A percentile compares a stretch with the other conserved stretches of the same genome.
phyloP scores from a whole-genome alignment of 2,797 vertebrate genomes.

The Heteromormyrus szaboi region DNA sequence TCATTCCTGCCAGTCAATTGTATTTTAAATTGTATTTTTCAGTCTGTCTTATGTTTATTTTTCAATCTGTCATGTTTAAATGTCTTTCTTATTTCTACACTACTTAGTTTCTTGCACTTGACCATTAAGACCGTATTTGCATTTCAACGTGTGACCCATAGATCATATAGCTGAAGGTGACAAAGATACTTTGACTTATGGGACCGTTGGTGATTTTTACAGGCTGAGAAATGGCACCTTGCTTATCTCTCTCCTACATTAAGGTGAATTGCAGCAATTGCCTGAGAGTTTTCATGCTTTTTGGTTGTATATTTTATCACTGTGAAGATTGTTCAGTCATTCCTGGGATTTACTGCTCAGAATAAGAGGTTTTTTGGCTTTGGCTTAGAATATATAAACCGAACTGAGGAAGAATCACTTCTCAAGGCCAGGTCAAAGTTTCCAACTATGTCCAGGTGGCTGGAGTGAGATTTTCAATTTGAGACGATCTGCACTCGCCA shows the following conservation, averaged over 20 bases:
- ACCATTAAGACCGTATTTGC: neutral
- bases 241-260: neutral
- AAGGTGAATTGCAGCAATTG: neutral
- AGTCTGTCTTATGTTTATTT: neutral
- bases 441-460: neutral
- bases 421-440: neutral
- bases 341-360: neutral
- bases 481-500: neutral
- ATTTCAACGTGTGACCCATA: neutral
- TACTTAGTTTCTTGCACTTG: neutral
- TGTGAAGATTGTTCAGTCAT: neutral
- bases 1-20: neutral
- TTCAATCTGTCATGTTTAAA: neutral
- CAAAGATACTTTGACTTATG: neutral
- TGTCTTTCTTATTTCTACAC: neutral
- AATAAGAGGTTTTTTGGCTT: neutral
- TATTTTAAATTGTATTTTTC: neutral
- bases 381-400: neutral
- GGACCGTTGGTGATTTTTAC: neutral
- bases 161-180: neutral
- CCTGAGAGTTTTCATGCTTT: neutral
- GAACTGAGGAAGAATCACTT: neutral
- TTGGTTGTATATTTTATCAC: neutral
- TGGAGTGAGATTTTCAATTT: neutral
- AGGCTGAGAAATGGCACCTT: neutral